phyloP scores from a whole-genome alignment of 2,888 invertebrate species.

The Agriopis aurantiaria region DNA sequence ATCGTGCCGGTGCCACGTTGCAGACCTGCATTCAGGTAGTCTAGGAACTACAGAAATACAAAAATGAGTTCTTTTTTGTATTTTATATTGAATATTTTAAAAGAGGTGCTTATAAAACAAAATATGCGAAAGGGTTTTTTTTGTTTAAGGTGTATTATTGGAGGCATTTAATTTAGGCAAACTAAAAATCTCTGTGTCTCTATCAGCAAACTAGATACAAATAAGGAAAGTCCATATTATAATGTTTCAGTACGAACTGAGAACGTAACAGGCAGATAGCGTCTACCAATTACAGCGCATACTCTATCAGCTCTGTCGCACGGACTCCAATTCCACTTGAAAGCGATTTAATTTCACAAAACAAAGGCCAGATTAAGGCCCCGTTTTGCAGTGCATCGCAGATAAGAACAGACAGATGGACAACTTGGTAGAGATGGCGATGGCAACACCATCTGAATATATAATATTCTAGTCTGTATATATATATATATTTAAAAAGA shows the following conservation, averaged over 20 bases:
- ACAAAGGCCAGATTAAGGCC: slow-evolving; percentile 73
- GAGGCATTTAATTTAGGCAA: too few relatives aligned
- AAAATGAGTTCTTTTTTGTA: too few relatives aligned
- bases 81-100: too few relatives aligned
- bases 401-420: background rate
- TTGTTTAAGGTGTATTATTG: background rate
- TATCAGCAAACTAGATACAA: too few relatives aligned
- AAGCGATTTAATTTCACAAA: slow-evolving; percentile 76
- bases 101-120: too few relatives aligned
- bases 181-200: too few relatives aligned
- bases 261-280: slow-evolving; percentile 7
- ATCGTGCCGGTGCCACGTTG: too few relatives aligned
- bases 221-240: background rate
- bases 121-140: background rate
- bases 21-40: too few relatives aligned
- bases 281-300: slow-evolving; percentile 15
- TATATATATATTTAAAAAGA: too few relatives aligned
- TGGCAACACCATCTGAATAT: background rate
- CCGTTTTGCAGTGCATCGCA: slow-evolving; percentile 55
- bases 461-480: too few relatives aligned
- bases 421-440: background rate
- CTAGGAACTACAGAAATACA: too few relatives aligned
- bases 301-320: slow-evolving; percentile 39
- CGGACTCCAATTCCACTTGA: slow-evolving; percentile 70
- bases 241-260: background rate